Base-by-base conservation (phyloP, 2,888 invertebrate genomes). In the Syrphus vitripennis region DNA sequence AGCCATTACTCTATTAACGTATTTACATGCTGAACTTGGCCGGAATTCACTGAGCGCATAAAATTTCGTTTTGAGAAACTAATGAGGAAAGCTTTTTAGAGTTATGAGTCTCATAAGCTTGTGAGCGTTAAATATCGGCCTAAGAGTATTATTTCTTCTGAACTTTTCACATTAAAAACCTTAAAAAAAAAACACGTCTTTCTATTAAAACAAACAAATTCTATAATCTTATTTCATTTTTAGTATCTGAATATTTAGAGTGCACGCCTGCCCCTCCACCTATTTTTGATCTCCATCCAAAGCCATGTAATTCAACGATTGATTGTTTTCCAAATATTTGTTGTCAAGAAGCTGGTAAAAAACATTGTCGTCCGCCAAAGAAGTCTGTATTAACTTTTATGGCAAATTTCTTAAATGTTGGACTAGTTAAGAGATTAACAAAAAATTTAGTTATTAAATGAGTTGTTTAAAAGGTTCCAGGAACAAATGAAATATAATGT, bases 321-420 rank as follows among this genome's bases (percentile, higher is more conserved):
- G 96, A 96, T 91, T 96, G 96, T 90, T 96, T 96, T 91, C 96
- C 96, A 7, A 96, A 96, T 92, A 93, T 96, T 80, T 96, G 96
- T 90, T 96, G 96, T 87, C 96, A 96, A 88, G 96, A 96, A 91
- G 94, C 94, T 53, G 95, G 95, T 4, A 94, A 94, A 88, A 95
- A 95, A 88, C 94, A 95, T 88, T 96, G 96, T 89, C 93, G 96
- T 57, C 96, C 96, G 7, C 95, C 96, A 37, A 95, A 95, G 90
- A 94, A 95, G 88, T 96, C 96, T 14, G 90, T 96, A 1, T 91
- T 96, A 24, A 94, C 95, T 0, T 90, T 96, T 74, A 93, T 96
- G 65, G 95, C 95, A 55, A 95, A 92, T 70, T 91, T 92, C 77
- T 90, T 93, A 14, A 92, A 92, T 87, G 90, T 91, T 1, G 93